Evolutionary conservation across 2,888 invertebrate species (phyloP).

Genomic region (Patella depressa): DNA sequence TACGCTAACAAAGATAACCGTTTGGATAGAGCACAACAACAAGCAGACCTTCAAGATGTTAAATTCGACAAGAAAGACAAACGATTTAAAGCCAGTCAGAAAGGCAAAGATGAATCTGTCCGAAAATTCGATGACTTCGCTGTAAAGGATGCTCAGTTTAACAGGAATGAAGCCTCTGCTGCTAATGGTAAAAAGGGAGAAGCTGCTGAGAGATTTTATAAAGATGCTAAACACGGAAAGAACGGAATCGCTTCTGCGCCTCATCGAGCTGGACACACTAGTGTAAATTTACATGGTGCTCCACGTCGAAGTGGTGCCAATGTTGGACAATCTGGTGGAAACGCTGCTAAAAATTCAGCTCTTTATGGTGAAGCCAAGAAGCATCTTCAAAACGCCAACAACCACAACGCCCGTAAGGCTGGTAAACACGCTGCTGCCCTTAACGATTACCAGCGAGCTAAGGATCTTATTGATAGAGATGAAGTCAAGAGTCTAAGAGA

Average conservation of each 20-base stretch:
- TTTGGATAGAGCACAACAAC: conserved; percentile 34
- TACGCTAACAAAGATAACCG: conserved; percentile 30
- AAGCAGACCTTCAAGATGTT: conserved; percentile 30
- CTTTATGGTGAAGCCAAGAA: conserved; percentile 1
- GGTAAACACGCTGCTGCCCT: conserved; percentile 28
- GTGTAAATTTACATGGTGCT: conserved; percentile 10
- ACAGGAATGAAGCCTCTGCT: conserved; percentile 31
- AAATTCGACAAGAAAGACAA: conserved; percentile 34
- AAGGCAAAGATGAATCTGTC: conserved; percentile 30
- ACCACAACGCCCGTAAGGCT: conserved; percentile 22
- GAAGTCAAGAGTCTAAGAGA: conserved; percentile 34
- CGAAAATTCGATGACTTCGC: conserved; percentile 33
- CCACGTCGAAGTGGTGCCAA: conserved; percentile 6
- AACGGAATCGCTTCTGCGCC: conserved; percentile 13
- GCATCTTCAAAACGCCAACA: conserved; percentile 18
- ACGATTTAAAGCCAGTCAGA: conserved; percentile 29
- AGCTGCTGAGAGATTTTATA: conserved; percentile 29
- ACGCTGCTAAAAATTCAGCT: background rate
- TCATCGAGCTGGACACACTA: conserved; percentile 2
- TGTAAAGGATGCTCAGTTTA: conserved; percentile 29
- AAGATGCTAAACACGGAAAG: background rate
- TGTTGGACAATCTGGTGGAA: conserved; percentile 5
- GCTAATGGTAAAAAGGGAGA: conserved; percentile 27
- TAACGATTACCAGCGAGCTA: conserved; percentile 33
- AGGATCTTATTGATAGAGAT: conserved; percentile 30